These are phyloP conservation scores for Trichomalopsis sarcophagae DNA, from an alignment of 1,140 invertebrate genomes.

Conservation along the genomic window DNA sequence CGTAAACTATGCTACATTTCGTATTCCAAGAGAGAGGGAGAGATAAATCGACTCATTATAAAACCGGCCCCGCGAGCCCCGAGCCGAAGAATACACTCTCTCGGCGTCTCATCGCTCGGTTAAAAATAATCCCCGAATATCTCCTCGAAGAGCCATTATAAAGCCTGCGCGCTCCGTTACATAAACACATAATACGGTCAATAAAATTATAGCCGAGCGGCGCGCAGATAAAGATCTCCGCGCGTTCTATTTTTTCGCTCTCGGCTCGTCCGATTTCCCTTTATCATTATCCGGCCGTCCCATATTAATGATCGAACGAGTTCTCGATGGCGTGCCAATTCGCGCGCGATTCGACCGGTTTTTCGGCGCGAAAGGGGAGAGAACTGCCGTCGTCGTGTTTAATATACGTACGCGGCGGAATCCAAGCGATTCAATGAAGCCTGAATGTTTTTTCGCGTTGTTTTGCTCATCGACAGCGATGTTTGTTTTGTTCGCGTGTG, in stretches of 20 bases:
- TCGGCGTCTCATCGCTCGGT: neutral
- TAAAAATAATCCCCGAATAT: neutral
- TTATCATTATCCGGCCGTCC: conserved; percentile 2
- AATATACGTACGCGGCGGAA: neutral
- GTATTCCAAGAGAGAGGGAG: neutral
- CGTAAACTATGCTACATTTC: neutral
- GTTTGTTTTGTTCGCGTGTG: too few species aligned
- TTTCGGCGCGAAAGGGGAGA: neutral
- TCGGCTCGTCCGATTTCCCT: neutral
- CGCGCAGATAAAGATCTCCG: neutral
- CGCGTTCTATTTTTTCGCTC: neutral
- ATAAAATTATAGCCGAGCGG: neutral
- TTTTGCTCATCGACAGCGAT: too few species aligned
- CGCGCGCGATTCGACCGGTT: neutral
- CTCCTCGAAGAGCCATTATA: neutral
- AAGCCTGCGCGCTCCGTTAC: neutral
- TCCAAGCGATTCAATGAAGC: neutral
- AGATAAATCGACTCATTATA: neutral
- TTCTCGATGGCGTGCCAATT: neutral
- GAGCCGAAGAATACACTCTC: neutral
- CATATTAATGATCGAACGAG: conserved; percentile 22
- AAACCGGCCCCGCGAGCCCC: neutral
- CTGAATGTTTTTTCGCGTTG: too few species aligned
- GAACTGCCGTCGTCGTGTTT: neutral
- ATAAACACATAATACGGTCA: neutral